Conservation (phyloP, 2,113 vertebrate genomes). For the Sapajus apella region DNA sequence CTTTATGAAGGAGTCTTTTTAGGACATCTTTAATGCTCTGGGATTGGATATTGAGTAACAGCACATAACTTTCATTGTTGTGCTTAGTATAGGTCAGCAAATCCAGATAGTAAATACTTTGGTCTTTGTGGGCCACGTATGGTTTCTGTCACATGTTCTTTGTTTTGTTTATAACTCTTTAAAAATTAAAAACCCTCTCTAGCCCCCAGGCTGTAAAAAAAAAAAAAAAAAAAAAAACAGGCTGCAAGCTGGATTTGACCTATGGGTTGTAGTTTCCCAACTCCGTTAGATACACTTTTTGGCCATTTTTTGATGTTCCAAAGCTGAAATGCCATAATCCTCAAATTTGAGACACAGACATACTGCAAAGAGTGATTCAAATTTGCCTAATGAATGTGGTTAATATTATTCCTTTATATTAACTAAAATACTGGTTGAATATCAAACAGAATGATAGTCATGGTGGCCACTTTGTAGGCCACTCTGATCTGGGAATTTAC, state of each 20-base stretch:
- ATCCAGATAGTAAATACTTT: background rate
- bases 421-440: background rate
- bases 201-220: background rate
- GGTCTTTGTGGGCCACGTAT: background rate
- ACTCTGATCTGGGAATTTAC: background rate
- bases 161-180: background rate
- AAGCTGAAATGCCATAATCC: background rate
- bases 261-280: background rate
- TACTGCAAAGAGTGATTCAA: background rate
- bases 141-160: background rate
- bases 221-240: background rate
- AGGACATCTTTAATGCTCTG: background rate
- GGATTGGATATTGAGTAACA: background rate
- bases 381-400: background rate
- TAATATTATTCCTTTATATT: background rate
- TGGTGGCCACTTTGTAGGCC: background rate
- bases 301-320: background rate
- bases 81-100: background rate
- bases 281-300: background rate
- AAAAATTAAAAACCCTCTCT: background rate
- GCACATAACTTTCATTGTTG: background rate
- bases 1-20: background rate
- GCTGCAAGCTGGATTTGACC: background rate
- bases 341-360: background rate
- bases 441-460: background rate